phyloP scores from a whole-genome alignment of 2,888 invertebrate species.

The Candidula unifasciata region DNA sequence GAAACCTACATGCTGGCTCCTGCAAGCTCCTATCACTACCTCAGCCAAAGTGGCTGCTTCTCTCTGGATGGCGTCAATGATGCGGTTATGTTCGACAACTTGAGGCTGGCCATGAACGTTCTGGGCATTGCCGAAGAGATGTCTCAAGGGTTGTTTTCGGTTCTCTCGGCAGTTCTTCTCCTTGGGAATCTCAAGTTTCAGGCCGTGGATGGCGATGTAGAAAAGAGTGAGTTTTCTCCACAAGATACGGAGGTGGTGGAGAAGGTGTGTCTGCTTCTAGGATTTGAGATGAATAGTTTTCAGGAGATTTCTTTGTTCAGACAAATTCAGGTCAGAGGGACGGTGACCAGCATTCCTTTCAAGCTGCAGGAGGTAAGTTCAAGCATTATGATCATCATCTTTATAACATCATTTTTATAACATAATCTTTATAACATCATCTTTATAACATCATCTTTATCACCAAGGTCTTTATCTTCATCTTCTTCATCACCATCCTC shows the following conservation, averaged over 20 bases:
- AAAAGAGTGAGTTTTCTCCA: constrained; percentile 68
- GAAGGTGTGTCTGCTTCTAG: constrained; percentile 67
- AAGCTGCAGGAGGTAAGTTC: constrained; percentile 71
- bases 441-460: no score
- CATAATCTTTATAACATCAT: no score
- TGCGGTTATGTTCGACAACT: constrained; percentile 68
- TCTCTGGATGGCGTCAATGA: constrained; percentile 68
- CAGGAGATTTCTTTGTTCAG: constrained; percentile 65
- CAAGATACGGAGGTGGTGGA: constrained; percentile 63
- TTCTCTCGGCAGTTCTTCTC: constrained; percentile 70
- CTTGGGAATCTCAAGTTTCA: constrained; percentile 71
- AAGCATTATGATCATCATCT: no score
- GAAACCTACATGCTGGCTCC: constrained; percentile 65
- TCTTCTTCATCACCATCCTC: no score
- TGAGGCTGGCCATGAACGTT: constrained; percentile 73
- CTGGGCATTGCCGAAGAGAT: constrained; percentile 67
- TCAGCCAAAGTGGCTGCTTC: constrained; percentile 72
- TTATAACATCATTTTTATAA: not conserved
- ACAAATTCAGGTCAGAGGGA: constrained; percentile 73
- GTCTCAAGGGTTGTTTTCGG: constrained; percentile 71
- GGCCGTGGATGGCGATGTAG: constrained; percentile 72
- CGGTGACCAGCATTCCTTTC: constrained; percentile 72
- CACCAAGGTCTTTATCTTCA: no score
- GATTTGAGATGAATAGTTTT: constrained; percentile 65
- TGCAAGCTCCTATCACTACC: constrained; percentile 66